Evolutionary conservation across 1,140 invertebrate genomes (phyloP), one percentile per base, ranked within the genome.

Genomic region (Sarcophaga bullata): DNA sequence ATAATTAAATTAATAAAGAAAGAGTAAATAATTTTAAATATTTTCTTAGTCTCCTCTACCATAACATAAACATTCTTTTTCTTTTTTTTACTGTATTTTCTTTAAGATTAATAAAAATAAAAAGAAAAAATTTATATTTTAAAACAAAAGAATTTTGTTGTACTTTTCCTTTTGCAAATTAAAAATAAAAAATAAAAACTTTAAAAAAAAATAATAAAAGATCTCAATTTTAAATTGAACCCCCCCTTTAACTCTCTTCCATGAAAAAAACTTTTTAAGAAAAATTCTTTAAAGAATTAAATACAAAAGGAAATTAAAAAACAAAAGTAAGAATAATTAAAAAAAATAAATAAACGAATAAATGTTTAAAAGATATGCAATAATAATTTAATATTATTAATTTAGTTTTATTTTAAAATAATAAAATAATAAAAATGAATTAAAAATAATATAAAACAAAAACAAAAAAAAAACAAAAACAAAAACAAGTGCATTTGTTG

Each of bases 191-290:
- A 76, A 76, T 15, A 73, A 37, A 46, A 72, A 19, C 46, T 46
- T 6, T 73, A 19, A 11, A 11, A 46, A 50, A 50, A 50, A 78
- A n/a, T n/a, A 78, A 78, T 19, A 78, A 25, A 78, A 17, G 48
- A 78, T 78, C 17, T 50, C 75, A 78, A 50, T 25, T 19, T 78
- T 50, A 78, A 52, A 50, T 78, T 78, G 75, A 49, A 48, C n/a
- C 46, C 75, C n/a, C 47, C 11, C 25, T 73, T 54, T 47, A 75
- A 75, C 25, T 76, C 25, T 76, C 73, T 49, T 76, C 73, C 54
- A 58, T 58, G 54, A 68, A 68, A 19, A 68, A 25, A 68, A 68
- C n/a, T n/a, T n/a, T n/a, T n/a, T n/a, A n/a, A n/a, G n/a, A n/a
- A n/a, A n/a, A n/a, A n/a, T n/a, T 8, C 9, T 19, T 8, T 25